These are phyloP conservation scores for Tragelaphus strepsiceros DNA, from an alignment of 2,113 vertebrate species.

Conservation along the genomic window DNA sequence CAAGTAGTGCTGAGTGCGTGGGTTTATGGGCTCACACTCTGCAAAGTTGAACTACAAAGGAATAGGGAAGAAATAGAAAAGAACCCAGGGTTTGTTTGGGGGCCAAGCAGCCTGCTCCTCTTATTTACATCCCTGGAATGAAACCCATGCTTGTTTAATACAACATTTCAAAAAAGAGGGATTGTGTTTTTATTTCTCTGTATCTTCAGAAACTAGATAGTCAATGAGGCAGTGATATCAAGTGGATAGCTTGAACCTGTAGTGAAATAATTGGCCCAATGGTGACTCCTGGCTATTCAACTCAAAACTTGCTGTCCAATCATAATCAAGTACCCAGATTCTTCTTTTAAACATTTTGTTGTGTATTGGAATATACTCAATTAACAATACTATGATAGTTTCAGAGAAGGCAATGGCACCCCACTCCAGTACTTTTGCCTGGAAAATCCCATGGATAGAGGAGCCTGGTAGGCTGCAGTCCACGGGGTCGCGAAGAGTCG, in stretches of 20 bases:
- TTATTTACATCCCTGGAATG: background rate
- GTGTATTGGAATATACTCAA: background rate
- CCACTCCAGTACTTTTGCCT: too few species aligned
- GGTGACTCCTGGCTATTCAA: background rate
- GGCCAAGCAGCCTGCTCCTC: background rate
- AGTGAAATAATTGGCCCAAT: background rate
- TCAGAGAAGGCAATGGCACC: background rate
- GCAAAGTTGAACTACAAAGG: background rate
- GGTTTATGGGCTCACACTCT: background rate
- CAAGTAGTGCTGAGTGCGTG: background rate
- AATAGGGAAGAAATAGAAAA: background rate
- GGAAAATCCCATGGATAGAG: too few species aligned
- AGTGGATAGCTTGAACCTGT: background rate
- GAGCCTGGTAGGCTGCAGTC: too few species aligned
- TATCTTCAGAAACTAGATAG: too few species aligned
- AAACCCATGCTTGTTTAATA: background rate
- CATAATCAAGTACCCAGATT: background rate
- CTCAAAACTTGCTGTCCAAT: background rate
- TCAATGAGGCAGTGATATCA: background rate
- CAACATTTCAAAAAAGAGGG: background rate
- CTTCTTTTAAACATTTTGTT: background rate
- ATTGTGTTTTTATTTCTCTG: too few species aligned
- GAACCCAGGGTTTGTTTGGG: background rate
- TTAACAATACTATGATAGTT: background rate
- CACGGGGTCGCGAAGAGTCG: too few species aligned